Conservation (phyloP, 2,797 vertebrate genomes). For the Molossus molossus region DNA sequence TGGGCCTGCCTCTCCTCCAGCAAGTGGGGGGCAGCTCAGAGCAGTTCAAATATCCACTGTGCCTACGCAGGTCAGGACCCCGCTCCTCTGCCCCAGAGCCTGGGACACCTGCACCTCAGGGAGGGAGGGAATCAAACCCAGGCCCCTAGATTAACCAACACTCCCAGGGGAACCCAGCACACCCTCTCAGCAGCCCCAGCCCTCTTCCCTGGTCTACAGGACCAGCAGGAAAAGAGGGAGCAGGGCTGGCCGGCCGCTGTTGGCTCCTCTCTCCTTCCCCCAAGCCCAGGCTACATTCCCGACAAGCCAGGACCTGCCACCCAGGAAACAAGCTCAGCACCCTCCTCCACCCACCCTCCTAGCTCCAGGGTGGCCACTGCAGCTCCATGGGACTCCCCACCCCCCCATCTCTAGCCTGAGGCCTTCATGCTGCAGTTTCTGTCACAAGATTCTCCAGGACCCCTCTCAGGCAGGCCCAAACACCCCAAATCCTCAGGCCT, state of each 20-base stretch:
- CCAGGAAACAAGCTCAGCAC: not conserved
- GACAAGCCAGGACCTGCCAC: conserved; percentile 56
- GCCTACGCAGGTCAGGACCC: not conserved
- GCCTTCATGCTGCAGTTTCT: not conserved
- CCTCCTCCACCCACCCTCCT: not conserved
- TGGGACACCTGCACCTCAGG: not conserved
- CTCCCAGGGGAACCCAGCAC: not conserved
- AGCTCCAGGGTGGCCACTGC: not conserved
- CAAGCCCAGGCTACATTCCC: conserved; percentile 41
- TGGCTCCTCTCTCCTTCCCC: not conserved
- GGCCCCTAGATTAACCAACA: not conserved
- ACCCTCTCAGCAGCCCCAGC: not conserved
- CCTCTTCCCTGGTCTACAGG: not conserved
- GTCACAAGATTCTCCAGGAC: not conserved
- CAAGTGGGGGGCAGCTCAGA: not conserved
- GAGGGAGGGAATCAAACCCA: not conserved
- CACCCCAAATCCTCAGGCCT: not conserved
- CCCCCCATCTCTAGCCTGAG: not conserved
- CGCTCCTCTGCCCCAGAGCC: not conserved
- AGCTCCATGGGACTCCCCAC: not conserved
- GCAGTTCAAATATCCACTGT: not conserved
- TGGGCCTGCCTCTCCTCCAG: not conserved
- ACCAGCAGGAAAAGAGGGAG: not conserved
- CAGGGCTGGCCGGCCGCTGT: not conserved
- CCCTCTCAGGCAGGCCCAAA: not conserved